Conservation (phyloP, 1,140 invertebrate genomes). For the Prorops nasuta region DNA sequence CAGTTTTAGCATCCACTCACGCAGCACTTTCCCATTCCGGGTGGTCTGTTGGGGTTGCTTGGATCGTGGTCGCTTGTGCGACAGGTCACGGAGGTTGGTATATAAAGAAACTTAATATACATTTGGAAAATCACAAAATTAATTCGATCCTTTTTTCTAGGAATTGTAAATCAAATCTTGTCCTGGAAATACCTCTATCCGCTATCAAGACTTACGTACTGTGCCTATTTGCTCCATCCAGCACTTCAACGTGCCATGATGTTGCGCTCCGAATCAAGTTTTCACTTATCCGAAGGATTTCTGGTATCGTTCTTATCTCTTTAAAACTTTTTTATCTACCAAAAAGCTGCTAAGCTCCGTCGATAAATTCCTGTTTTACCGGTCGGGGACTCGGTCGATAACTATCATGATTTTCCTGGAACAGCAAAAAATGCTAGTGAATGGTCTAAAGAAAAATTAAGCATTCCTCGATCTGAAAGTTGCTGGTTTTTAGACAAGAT, state of each 20-base stretch:
- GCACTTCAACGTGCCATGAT: constrained; percentile 31
- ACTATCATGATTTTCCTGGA: too few species aligned
- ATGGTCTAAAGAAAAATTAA: too few species aligned
- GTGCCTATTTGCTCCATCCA: constrained; percentile 60
- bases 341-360: too few species aligned
- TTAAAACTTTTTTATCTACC: background rate
- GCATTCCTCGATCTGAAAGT: too few species aligned
- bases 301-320: constrained; percentile 29
- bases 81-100: constrained; percentile 51
- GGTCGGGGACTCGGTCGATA: too few species aligned
- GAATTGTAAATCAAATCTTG: constrained; percentile 56
- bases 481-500: too few species aligned
- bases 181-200: constrained; percentile 59
- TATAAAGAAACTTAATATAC: too few species aligned
- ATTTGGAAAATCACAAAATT: background rate
- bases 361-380: too few species aligned
- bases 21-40: constrained; percentile 54
- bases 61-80: constrained; percentile 57
- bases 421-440: too few species aligned
- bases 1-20: constrained; percentile 55
- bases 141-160: constrained; percentile 32
- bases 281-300: constrained; percentile 35
- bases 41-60: constrained; percentile 55
- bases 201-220: constrained; percentile 60
- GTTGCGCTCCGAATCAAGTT: constrained; percentile 31